phyloP scores from a whole-genome alignment of 2,888 invertebrate genomes.

The Hirtodrosophila confusa region DNA sequence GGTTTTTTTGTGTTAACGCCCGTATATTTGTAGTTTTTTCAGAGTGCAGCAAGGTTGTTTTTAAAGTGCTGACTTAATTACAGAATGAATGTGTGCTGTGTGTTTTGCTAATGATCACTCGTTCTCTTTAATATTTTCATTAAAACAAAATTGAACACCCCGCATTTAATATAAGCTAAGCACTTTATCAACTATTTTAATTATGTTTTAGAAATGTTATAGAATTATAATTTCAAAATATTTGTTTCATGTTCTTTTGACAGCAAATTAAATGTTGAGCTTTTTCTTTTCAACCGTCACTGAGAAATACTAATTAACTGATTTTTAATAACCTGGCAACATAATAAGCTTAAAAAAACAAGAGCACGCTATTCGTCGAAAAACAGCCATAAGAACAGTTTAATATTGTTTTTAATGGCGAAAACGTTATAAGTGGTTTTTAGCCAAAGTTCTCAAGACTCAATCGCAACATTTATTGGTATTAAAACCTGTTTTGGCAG shows the following conservation, averaged over 20 bases:
- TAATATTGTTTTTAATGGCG: constrained; percentile 10
- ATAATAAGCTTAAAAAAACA: constrained; percentile 18
- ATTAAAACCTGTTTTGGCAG: constrained; percentile 32
- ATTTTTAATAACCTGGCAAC: constrained; percentile 23
- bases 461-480: constrained; percentile 21
- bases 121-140: neutral
- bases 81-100: constrained; percentile 5
- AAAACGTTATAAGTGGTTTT: constrained; percentile 34
- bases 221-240: constrained; percentile 8
- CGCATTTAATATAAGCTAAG: constrained; percentile 4
- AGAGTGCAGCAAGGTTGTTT: constrained; percentile 47
- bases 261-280: constrained; percentile 6
- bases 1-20: constrained; percentile 10
- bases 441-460: constrained; percentile 15
- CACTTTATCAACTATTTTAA: constrained; percentile 11
- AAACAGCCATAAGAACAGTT: neutral
- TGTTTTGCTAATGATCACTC: neutral
- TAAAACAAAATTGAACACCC: neutral
- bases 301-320: constrained; percentile 12
- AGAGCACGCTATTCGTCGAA: neutral
- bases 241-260: constrained; percentile 10
- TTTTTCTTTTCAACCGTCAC: neutral
- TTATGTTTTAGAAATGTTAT: constrained; percentile 1
- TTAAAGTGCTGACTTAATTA: constrained; percentile 62
- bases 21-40: constrained; percentile 24